phyloP scores from a whole-genome alignment of 1,140 invertebrate genomes.

The Diabrotica virgifera region DNA sequence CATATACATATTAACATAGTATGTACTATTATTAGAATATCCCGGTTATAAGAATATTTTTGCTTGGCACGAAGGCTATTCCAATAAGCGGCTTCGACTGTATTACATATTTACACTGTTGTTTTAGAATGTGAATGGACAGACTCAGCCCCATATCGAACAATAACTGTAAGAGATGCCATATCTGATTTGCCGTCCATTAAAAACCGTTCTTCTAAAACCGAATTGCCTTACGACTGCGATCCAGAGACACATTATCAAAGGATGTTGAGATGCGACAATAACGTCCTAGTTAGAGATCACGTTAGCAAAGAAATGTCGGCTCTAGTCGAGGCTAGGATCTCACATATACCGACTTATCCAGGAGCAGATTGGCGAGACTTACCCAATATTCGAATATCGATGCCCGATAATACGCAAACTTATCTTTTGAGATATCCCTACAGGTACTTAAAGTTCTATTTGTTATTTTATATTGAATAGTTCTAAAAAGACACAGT shows the following conservation, averaged over 20 bases:
- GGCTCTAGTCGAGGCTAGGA: conserved; percentile 73
- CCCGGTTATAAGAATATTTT: too few species aligned
- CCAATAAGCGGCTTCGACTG: too few species aligned
- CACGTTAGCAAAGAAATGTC: conserved; percentile 88
- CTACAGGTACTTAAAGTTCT: conserved; percentile 28
- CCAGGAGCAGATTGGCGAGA: conserved; percentile 85
- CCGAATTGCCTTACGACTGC: conserved; percentile 71
- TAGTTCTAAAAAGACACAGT: too few species aligned
- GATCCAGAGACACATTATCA: conserved; percentile 78
- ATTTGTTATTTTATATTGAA: too few species aligned
- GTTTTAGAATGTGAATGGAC: conserved; percentile 36
- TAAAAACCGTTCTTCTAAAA: conserved; percentile 65
- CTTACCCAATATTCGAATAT: conserved; percentile 76
- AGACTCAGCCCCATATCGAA: conserved; percentile 39
- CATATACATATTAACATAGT: too few species aligned
- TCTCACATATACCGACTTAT: conserved; percentile 70
- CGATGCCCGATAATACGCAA: conserved; percentile 66
- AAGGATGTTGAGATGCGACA: conserved; percentile 59
- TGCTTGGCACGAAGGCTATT: too few species aligned
- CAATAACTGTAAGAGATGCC: conserved; percentile 67
- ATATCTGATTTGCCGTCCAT: conserved; percentile 82
- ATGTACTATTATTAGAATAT: too few species aligned
- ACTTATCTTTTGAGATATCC: conserved; percentile 60
- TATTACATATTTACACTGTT: too few species aligned
- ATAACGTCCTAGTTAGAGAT: conserved; percentile 53